These are phyloP conservation scores for Typhlichthys eigenmanni DNA, from an alignment of 2,797 vertebrate genomes.

Conservation along the genomic window DNA sequence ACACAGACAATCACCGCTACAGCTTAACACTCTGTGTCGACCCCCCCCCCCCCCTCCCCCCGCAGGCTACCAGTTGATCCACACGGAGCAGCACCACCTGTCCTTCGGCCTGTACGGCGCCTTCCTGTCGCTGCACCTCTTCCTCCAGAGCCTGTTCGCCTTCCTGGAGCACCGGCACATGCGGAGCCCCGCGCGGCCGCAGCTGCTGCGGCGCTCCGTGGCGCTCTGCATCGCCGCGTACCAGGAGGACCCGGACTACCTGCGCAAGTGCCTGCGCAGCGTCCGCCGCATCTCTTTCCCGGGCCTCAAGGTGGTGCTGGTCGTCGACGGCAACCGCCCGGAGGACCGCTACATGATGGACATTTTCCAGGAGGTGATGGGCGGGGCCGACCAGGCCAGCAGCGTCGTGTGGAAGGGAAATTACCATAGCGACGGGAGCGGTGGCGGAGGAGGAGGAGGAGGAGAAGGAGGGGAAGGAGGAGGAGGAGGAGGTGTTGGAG, in stretches of 20 bases:
- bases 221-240: conserved; percentile 95
- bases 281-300: conserved; percentile 90
- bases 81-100: conserved; percentile 96
- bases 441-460: conserved; percentile 47
- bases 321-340: conserved; percentile 92
- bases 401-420: conserved; percentile 93
- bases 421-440: conserved; percentile 85
- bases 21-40: too few relatives aligned
- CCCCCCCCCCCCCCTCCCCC: neutral
- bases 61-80: conserved; percentile 95
- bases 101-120: conserved; percentile 97
- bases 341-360: conserved; percentile 98
- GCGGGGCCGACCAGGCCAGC: conserved; percentile 81
- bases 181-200: conserved; percentile 73
- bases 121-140: conserved; percentile 93
- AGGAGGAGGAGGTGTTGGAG: conserved; percentile 41
- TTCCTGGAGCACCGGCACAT: conserved; percentile 93
- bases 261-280: conserved; percentile 92
- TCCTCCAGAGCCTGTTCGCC: conserved; percentile 95
- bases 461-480: conserved; percentile 44
- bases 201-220: conserved; percentile 80
- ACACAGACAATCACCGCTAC: too few relatives aligned
- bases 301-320: conserved; percentile 91
- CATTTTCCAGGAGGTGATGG: conserved; percentile 95
- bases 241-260: conserved; percentile 95